These are phyloP conservation scores for Nasonia longicornis DNA, from an alignment of 1,140 invertebrate genomes.

Conservation along the genomic window DNA sequence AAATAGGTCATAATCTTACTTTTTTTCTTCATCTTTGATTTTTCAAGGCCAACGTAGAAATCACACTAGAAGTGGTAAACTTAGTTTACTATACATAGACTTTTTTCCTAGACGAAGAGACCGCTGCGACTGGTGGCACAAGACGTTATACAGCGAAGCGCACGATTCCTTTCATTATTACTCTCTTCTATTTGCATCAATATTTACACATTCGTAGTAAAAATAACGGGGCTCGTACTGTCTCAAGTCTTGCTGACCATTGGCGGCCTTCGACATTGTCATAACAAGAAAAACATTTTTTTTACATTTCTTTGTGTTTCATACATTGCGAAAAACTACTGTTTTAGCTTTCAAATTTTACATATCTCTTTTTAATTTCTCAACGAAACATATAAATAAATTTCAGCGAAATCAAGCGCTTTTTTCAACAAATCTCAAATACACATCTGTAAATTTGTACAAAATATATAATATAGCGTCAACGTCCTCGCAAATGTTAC, in stretches of 20 bases:
- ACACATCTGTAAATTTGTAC: slow-evolving; percentile 33
- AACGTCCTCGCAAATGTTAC: slow-evolving; percentile 28
- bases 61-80: slow-evolving; percentile 65
- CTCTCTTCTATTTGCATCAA: slow-evolving; percentile 21
- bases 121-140: slow-evolving; percentile 44
- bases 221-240: slow-evolving; percentile 40
- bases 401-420: slow-evolving; percentile 18
- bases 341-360: slow-evolving; percentile 15
- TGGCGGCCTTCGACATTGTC: slow-evolving; percentile 29
- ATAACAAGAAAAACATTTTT: slow-evolving; percentile 20
- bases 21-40: slow-evolving; percentile 64
- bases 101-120: slow-evolving; percentile 54
- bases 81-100: slow-evolving; percentile 52
- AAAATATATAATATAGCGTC: slow-evolving; percentile 33
- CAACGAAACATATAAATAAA: slow-evolving; percentile 21
- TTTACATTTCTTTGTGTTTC: background rate
- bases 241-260: slow-evolving; percentile 40
- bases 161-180: slow-evolving; percentile 28
- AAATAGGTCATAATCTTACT: slow-evolving; percentile 52
- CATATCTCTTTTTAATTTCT: slow-evolving; percentile 9
- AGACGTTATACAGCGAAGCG: slow-evolving; percentile 40
- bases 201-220: slow-evolving; percentile 44
- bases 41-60: slow-evolving; percentile 68
- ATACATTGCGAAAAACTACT: background rate
- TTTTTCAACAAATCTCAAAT: slow-evolving; percentile 25